phyloP scores from a whole-genome alignment of 2,113 vertebrate species.

The Solenodon paradoxus region DNA sequence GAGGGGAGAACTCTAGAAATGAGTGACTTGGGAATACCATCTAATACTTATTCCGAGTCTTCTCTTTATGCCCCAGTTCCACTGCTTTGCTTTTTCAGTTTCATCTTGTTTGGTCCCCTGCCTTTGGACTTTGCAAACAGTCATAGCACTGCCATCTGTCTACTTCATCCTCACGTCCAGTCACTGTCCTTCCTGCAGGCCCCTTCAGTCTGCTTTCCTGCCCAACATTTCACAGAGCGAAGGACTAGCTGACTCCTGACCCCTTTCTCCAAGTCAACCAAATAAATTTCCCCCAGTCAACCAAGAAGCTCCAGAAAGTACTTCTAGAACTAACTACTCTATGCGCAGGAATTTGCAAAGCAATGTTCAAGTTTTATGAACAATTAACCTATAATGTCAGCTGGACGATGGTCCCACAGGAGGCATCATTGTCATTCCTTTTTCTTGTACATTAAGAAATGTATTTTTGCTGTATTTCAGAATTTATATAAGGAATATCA shows the following conservation, averaged over 20 bases:
- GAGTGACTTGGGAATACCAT: background rate
- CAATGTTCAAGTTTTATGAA: background rate
- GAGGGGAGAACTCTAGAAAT: background rate
- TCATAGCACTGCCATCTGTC: background rate
- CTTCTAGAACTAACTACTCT: background rate
- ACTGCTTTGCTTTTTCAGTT: background rate
- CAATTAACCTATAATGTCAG: background rate
- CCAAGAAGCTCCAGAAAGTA: background rate
- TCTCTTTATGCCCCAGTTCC: background rate
- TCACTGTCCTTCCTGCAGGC: accelerated
- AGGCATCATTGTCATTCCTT: background rate
- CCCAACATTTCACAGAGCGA: accelerated
- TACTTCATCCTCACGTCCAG: accelerated
- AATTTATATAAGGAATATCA: conserved; percentile 49
- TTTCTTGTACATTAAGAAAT: conserved; percentile 1
- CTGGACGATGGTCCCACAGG: background rate
- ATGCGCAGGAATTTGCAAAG: background rate
- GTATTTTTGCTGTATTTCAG: conserved; percentile 25
- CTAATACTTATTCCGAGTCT: too few relatives aligned
- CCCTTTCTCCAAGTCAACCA: background rate
- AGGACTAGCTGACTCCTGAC: too few relatives aligned
- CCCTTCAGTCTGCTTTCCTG: accelerated
- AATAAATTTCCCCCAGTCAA: background rate
- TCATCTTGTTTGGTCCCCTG: background rate
- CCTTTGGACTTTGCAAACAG: background rate